Base-by-base conservation (phyloP, 2,888 invertebrate species). In the Spialia ferax region DNA sequence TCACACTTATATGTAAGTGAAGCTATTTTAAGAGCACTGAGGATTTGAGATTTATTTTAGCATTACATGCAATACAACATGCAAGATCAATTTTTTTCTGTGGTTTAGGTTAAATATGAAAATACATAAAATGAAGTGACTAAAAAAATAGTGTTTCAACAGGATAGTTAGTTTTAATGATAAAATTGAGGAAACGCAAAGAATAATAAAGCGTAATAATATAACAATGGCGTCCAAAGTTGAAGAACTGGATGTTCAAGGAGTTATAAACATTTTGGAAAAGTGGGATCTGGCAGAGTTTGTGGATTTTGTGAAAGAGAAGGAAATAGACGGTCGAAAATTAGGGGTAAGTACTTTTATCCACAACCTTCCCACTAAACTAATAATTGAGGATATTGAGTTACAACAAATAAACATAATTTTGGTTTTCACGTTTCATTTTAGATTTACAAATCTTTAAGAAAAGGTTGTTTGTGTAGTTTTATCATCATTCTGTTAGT, bases 301-400 rank as follows among this genome's bases (percentile, higher is more conserved):
- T 42, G 74, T 76, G 10, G 86, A 83, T 2, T 88, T 89, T 20
- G 83, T 82, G 1, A 75, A 71, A 22, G 86, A 86, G 60, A 89
- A 82, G 66, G 63, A 80, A 0, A 70, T 92, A 11, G 85, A 91
- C 69, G 93, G 93, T 15, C 78, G 79, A 55, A 86, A 82, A 69
- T 71, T 93, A 63, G 61, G 85, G 79, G 93, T 93, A 61, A 87
- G 86, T 75, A 32, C 20, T n/a, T 18, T 55, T 55, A 35, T 20
- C 29, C 29, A 26, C 7, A 7, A 54, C 18, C 1, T 54, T 5
- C 13, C 35, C 10, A 29, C 7, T 10, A 29, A 29, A 29, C 1
- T 29, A 8, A 29, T 29, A 29, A 8, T 29, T 2, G 1, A 10
- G 8, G 29, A 2, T 10, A 10, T 29, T 10, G 8, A 29, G 29